Percentiles rank a stretch among this genome's conserved stretches.
These are phyloP conservation scores for Synchiropus splendidus DNA, from an alignment of 2,113 vertebrate species.

Conservation along the genomic window DNA sequence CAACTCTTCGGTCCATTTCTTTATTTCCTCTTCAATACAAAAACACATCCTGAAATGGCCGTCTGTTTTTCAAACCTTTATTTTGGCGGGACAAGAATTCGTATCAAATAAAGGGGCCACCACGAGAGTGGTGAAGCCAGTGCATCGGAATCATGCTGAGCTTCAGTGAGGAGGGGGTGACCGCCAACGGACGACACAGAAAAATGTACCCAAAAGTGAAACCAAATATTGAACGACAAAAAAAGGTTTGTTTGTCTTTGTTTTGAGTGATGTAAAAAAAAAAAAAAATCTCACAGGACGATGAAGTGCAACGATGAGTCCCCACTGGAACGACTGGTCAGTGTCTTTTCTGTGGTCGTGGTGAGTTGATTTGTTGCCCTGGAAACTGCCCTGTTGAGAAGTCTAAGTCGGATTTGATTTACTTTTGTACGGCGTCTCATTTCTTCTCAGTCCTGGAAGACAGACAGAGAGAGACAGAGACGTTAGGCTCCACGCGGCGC, in stretches of 20 bases:
- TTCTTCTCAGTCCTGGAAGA: conserved; percentile 61
- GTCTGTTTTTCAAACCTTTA: conserved; percentile 14
- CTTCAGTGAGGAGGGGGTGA: conserved; percentile 11
- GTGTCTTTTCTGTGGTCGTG: too few species aligned
- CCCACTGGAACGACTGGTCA: conserved; percentile 17
- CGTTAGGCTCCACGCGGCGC: background rate
- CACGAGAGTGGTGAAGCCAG: too few species aligned
- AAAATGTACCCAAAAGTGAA: conserved; percentile 48
- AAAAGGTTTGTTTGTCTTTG: background rate
- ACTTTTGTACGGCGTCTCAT: conserved; percentile 37
- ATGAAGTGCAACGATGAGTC: conserved; percentile 52
- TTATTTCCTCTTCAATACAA: conserved; percentile 57
- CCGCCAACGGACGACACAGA: conserved; percentile 16
- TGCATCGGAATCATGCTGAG: too few species aligned
- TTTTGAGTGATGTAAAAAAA: conserved; percentile 17
- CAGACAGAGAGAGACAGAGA: background rate
- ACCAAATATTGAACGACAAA: conserved; percentile 14
- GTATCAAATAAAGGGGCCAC: conserved; percentile 21
- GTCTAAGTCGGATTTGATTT: conserved; percentile 37
- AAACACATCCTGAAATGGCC: conserved; percentile 34
- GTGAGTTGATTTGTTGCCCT: too few species aligned
- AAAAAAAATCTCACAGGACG: conserved; percentile 44
- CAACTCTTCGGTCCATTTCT: conserved; percentile 19
- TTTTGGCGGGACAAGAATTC: conserved; percentile 2
- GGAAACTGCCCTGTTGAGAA: too few species aligned